phyloP scores from a whole-genome alignment of 1,140 invertebrate species.

The Solenopsis fugax region DNA sequence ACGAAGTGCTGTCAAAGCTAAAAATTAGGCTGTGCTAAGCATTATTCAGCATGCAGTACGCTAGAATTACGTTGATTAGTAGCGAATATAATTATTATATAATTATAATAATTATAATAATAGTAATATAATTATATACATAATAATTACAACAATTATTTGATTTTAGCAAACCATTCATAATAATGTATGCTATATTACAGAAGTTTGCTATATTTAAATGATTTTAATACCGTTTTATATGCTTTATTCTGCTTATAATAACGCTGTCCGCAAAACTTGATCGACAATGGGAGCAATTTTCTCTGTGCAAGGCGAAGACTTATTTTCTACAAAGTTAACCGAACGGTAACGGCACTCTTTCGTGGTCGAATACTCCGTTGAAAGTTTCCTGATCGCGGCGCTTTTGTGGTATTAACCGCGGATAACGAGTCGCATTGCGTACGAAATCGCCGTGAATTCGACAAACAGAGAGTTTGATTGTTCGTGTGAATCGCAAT shows the following conservation, averaged over 20 bases:
- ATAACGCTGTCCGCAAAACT: not conserved
- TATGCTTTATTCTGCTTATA: not conserved
- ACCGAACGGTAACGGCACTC: conserved; percentile 49
- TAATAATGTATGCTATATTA: not conserved
- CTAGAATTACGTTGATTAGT: not conserved
- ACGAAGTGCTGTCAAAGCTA: conserved; percentile 23
- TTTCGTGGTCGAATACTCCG: conserved; percentile 45
- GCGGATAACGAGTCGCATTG: conserved; percentile 29
- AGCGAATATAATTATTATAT: not conserved
- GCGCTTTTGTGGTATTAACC: conserved; percentile 55
- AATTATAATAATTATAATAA: not conserved
- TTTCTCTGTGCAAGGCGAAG: not conserved
- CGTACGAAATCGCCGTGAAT: conserved; percentile 49
- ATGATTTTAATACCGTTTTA: not conserved
- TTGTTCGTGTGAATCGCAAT: conserved; percentile 12
- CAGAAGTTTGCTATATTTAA: not conserved
- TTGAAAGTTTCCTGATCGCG: conserved; percentile 53
- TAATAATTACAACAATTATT: conserved; percentile 17
- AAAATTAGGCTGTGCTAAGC: conserved; percentile 13
- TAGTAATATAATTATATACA: not conserved
- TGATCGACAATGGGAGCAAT: not conserved
- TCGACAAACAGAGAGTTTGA: conserved; percentile 21
- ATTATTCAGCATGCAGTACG: not conserved
- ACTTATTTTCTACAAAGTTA: conserved; percentile 40
- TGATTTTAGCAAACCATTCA: not conserved